Evolutionary conservation across 2,888 invertebrate genomes (phyloP).

Genomic region (Parelbella ahira): DNA sequence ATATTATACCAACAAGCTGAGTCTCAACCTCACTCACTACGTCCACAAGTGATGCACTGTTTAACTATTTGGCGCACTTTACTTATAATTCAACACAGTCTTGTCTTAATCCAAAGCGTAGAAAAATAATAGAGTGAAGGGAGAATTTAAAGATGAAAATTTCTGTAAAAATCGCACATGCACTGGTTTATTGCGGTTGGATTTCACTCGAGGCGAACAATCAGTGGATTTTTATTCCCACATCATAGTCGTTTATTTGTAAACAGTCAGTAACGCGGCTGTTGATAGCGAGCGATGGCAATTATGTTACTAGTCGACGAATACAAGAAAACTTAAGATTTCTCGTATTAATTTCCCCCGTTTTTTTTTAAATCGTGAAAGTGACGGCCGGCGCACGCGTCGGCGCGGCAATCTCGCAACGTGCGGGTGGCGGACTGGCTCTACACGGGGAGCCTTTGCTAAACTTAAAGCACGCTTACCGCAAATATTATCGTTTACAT

Average conservation of each 20-base stretch:
- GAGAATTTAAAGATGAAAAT: conserved; percentile 37
- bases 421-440: conserved; percentile 46
- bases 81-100: conserved; percentile 22
- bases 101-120: conserved; percentile 14
- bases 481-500: conserved; percentile 18
- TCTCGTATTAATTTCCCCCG: conserved; percentile 53
- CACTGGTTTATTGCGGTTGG: conserved; percentile 29
- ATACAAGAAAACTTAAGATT: conserved; percentile 47
- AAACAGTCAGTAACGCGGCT: conserved; percentile 46
- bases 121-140: conserved; percentile 40
- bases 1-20: conserved; percentile 54
- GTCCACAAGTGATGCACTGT: conserved; percentile 26
- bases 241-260: conserved; percentile 53
- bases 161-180: conserved; percentile 28
- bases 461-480: conserved; percentile 17
- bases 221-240: conserved; percentile 44
- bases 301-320: conserved; percentile 40
- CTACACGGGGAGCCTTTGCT: conserved; percentile 14
- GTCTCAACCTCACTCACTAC: conserved; percentile 21
- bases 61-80: too few relatives aligned
- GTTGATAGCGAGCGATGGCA: conserved; percentile 37
- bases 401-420: conserved; percentile 53
- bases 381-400: conserved; percentile 60
- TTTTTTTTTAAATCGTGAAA: conserved; percentile 59
- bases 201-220: conserved; percentile 25